phyloP scores from a whole-genome alignment of 2,888 invertebrate genomes.

The Ormyrus labotus region DNA sequence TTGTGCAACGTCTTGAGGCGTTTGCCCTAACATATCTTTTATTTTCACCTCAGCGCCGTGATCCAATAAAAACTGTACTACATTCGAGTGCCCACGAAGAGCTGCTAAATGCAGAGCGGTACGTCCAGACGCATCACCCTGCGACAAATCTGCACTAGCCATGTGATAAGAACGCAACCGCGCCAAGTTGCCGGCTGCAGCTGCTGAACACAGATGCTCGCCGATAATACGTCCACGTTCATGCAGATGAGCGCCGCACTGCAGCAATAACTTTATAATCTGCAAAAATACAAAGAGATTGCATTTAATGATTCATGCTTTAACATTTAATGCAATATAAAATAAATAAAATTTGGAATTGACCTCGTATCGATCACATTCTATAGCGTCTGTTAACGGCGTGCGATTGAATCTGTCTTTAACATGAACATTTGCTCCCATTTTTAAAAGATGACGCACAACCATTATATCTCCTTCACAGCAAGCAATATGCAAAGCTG shows the following conservation, averaged over 20 bases:
- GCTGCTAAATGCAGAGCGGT: slow-evolving; percentile 85
- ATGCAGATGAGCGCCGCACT: slow-evolving; percentile 87
- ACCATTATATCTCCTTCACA: slow-evolving; percentile 82
- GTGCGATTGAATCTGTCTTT: slow-evolving; percentile 85
- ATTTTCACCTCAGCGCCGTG: slow-evolving; percentile 74
- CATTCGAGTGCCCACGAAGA: slow-evolving; percentile 77
- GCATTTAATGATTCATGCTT: not conserved
- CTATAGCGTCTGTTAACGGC: slow-evolving; percentile 84
- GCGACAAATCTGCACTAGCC: slow-evolving; percentile 84
- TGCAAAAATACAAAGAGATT: slow-evolving; percentile 45
- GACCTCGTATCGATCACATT: slow-evolving; percentile 79
- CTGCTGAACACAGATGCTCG: slow-evolving; percentile 83
- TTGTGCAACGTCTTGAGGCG: slow-evolving; percentile 79
- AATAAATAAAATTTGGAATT: slow-evolving; percentile 6
- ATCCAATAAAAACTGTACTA: slow-evolving; percentile 78
- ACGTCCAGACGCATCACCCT: slow-evolving; percentile 80
- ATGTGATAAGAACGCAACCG: slow-evolving; percentile 80
- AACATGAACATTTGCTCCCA: slow-evolving; percentile 90
- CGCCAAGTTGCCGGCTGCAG: slow-evolving; percentile 79
- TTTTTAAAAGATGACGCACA: slow-evolving; percentile 84
- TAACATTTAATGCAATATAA: not conserved
- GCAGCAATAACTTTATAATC: slow-evolving; percentile 81
- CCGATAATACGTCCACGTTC: slow-evolving; percentile 79
- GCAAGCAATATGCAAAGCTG: slow-evolving; percentile 89
- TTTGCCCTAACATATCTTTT: slow-evolving; percentile 78